A percentile compares a stretch with the other conserved stretches of the same genome.
Conservation (phyloP, 2,797 vertebrate genomes). For the Florisuga fusca region DNA sequence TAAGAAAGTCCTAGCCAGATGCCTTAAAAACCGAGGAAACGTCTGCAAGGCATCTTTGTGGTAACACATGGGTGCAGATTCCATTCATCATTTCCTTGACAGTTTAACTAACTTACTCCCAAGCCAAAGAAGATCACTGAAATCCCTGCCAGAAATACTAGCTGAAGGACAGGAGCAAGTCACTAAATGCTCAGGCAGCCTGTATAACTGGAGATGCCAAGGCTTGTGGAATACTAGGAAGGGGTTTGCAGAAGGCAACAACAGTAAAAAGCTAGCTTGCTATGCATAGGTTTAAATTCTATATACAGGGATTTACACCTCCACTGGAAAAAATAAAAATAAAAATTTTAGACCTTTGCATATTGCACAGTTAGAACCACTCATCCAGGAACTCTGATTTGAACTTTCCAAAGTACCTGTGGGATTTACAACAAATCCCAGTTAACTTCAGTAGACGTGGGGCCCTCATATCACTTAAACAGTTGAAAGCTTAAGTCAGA, state of each 20-base stretch:
- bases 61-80: constrained; percentile 66
- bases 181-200: neutral
- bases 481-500: constrained; percentile 27
- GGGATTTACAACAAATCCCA: constrained; percentile 53
- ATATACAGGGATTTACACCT: neutral
- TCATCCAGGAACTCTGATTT: constrained; percentile 38
- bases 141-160: constrained; percentile 50
- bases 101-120: constrained; percentile 56
- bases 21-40: constrained; percentile 63
- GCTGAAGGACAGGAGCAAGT: constrained; percentile 46
- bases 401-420: constrained; percentile 36
- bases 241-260: neutral
- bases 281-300: neutral
- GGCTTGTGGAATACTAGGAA: neutral
- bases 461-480: constrained; percentile 4
- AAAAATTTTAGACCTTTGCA: neutral
- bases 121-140: constrained; percentile 33
- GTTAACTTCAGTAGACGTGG: constrained; percentile 27
- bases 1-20: constrained; percentile 52
- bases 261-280: neutral
- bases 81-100: constrained; percentile 57
- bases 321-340: neutral
- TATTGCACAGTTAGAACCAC: constrained; percentile 26
- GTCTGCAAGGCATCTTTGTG: constrained; percentile 64
- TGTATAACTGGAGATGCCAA: neutral